Percentiles rank a stretch among this genome's conserved stretches.
Conservation (phyloP, 2,113 vertebrate genomes). For the Anarrhichthys ocellatus region DNA sequence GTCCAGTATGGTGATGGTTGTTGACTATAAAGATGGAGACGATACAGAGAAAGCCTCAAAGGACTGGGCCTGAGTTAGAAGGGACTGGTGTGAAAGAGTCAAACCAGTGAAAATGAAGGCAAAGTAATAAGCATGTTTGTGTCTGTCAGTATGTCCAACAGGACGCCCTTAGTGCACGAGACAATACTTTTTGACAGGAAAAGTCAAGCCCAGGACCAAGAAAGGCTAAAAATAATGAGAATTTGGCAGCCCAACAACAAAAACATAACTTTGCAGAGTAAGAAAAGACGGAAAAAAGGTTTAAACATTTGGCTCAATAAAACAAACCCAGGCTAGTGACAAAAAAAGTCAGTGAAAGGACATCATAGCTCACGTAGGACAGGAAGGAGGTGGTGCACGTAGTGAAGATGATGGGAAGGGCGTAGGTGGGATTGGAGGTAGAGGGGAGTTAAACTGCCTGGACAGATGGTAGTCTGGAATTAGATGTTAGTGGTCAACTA, state of each 20-base stretch:
- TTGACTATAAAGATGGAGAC: neutral
- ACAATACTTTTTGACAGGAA: neutral
- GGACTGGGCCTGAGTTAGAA: neutral
- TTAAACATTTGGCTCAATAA: neutral
- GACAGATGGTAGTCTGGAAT: conserved; percentile 72
- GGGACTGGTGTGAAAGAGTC: neutral
- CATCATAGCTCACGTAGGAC: neutral
- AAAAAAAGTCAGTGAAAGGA: neutral
- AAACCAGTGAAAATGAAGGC: neutral
- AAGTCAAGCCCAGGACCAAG: neutral
- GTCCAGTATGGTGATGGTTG: neutral
- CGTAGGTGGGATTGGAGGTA: conserved; percentile 35
- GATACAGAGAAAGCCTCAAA: neutral
- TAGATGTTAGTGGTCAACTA: conserved; percentile 60
- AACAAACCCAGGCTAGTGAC: conserved; percentile 19
- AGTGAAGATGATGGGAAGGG: conserved; percentile 4
- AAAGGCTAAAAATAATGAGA: neutral
- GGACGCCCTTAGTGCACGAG: neutral
- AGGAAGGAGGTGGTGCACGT: conserved; percentile 2
- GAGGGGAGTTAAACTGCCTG: conserved; percentile 33
- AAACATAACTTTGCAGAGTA: neutral
- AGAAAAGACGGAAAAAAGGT: neutral
- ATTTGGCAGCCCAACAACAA: neutral
- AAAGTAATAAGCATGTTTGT: neutral
- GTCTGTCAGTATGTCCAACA: neutral